phyloP scores from a whole-genome alignment of 2,797 vertebrate genomes.

The Semaprochilodus insignis region DNA sequence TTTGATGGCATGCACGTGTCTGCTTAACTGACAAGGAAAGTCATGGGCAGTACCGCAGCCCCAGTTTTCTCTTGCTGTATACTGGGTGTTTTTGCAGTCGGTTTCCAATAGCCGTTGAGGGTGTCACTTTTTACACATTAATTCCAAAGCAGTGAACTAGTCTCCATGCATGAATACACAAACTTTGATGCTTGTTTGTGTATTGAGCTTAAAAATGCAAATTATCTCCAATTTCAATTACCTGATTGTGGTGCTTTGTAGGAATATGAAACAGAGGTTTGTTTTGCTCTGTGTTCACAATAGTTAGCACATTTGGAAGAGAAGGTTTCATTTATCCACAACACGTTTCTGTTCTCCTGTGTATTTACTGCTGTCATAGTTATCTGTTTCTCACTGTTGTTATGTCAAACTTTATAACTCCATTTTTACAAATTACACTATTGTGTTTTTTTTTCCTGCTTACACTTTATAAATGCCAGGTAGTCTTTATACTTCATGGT shows the following conservation, averaged over 20 bases:
- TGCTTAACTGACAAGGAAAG: neutral
- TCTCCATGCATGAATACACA: conserved; percentile 23
- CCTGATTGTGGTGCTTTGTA: neutral
- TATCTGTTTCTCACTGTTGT: neutral
- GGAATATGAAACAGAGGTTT: neutral
- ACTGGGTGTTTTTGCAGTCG: neutral
- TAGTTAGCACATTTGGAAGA: no score
- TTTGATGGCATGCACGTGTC: neutral
- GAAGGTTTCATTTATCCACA: no score
- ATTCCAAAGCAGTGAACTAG: conserved; percentile 29
- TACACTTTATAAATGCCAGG: neutral
- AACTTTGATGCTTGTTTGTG: conserved; percentile 21
- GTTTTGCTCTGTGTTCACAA: no score
- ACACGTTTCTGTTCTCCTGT: no score
- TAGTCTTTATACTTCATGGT: neutral
- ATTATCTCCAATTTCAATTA: conserved; percentile 7
- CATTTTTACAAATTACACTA: no score
- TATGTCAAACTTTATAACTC: neutral
- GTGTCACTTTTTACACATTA: conserved; percentile 49
- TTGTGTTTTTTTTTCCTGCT: no score
- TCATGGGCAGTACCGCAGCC: neutral
- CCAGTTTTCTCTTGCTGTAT: neutral
- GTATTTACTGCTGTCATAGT: no score
- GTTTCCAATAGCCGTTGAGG: conserved; percentile 20
- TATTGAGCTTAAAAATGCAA: conserved; percentile 32